Percentiles rank a stretch among this genome's conserved stretches.
Evolutionary conservation across 2,888 invertebrate genomes (phyloP).

Genomic region (Zaprionus lineosus): DNA sequence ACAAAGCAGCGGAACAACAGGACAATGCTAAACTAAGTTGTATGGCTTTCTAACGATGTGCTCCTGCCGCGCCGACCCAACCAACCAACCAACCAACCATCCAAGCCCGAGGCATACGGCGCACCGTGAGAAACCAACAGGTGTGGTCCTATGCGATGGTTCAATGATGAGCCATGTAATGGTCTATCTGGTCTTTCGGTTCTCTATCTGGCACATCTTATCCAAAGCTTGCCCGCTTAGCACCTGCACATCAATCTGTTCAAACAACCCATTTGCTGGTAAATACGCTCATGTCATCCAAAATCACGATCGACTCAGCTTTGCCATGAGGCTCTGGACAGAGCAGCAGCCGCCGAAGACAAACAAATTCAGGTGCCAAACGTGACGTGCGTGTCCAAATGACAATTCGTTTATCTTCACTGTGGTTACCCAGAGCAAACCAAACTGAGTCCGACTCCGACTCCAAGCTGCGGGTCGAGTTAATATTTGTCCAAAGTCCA

Average conservation of each 20-base stretch:
- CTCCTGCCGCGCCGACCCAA: constrained; percentile 42
- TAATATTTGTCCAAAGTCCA: constrained; percentile 50
- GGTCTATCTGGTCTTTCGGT: constrained; percentile 15
- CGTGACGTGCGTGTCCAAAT: constrained; percentile 69
- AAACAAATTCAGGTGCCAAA: constrained; percentile 64
- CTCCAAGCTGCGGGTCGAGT: constrained; percentile 23
- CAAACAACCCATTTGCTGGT: constrained; percentile 57
- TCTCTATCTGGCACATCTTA: neutral
- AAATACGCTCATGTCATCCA: constrained; percentile 66
- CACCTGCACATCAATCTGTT: constrained; percentile 35
- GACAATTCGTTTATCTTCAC: constrained; percentile 62
- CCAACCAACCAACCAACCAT: constrained; percentile 1
- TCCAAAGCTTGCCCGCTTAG: constrained; percentile 11
- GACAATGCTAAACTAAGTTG: constrained; percentile 63
- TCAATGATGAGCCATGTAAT: no score
- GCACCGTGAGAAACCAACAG: constrained; percentile 44
- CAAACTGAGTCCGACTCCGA: constrained; percentile 1
- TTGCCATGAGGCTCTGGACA: neutral
- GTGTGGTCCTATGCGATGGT: constrained; percentile 46
- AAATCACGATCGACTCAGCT: constrained; percentile 62
- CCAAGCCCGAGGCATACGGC: neutral
- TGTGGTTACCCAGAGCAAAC: constrained; percentile 14
- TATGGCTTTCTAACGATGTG: constrained; percentile 59
- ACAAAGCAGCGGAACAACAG: constrained; percentile 21
- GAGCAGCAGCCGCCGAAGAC: constrained; percentile 28